Evolutionary conservation across 2,888 invertebrate species (phyloP).

Genomic region (Abrostola triplasia): DNA sequence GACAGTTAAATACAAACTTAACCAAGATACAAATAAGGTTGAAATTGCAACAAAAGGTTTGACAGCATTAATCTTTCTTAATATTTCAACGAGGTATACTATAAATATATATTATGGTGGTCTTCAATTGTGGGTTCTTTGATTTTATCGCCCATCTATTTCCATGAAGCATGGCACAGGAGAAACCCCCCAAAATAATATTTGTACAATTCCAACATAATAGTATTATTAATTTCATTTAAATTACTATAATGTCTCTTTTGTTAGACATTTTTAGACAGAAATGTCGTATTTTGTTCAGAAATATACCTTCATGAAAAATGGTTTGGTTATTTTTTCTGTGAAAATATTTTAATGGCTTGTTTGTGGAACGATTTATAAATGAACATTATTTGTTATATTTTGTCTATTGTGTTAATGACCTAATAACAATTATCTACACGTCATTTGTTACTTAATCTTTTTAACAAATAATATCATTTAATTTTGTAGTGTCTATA

Average conservation of each 20-base stretch:
- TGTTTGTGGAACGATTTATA: too few relatives aligned
- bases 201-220: not conserved
- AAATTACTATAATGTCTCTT: slow-evolving; percentile 6
- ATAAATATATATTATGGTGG: slow-evolving; percentile 32
- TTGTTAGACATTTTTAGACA: not conserved
- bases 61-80: slow-evolving; percentile 26
- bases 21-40: not conserved
- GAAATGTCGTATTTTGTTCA: not conserved
- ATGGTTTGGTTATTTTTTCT: not conserved
- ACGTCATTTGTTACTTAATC: too few relatives aligned
- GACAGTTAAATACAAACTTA: slow-evolving; percentile 4
- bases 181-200: slow-evolving; percentile 2
- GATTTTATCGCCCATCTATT: slow-evolving; percentile 36
- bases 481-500: too few relatives aligned
- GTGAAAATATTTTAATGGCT: not conserved
- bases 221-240: slow-evolving; percentile 20
- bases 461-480: too few relatives aligned
- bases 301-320: not conserved
- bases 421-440: too few relatives aligned
- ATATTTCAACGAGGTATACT: slow-evolving; percentile 30
- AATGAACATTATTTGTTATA: too few relatives aligned
- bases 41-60: not conserved
- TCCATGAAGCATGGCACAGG: slow-evolving; percentile 14
- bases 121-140: slow-evolving; percentile 17
- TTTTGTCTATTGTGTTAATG: too few relatives aligned